Conservation (phyloP, 2,113 vertebrate genomes). For the Syrrhaptes paradoxus region DNA sequence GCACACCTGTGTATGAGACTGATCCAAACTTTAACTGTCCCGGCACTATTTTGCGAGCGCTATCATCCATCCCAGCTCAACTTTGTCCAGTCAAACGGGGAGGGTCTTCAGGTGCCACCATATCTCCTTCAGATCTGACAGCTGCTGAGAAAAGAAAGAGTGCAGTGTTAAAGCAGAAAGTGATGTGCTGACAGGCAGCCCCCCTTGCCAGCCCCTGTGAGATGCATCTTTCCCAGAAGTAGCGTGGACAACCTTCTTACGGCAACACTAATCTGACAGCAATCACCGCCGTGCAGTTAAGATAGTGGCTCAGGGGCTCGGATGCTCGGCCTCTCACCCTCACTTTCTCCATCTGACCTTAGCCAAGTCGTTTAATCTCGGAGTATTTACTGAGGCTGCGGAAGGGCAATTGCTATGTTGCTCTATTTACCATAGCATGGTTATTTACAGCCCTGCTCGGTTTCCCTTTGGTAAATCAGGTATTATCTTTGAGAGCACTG, state of each 20-base stretch:
- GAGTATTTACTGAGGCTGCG: background rate
- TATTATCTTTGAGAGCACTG: background rate
- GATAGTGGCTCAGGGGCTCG: background rate
- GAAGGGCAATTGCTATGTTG: background rate
- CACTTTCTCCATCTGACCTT: background rate
- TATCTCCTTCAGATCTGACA: background rate
- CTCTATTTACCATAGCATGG: background rate
- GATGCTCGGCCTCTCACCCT: background rate
- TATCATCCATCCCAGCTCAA: background rate
- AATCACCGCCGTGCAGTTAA: background rate
- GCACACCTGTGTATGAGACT: fast-evolving
- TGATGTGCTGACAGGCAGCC: background rate
- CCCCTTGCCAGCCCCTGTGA: too few species aligned
- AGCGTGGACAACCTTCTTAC: fast-evolving
- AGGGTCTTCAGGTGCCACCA: background rate
- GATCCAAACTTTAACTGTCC: background rate
- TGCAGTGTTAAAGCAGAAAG: background rate
- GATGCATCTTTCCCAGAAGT: background rate
- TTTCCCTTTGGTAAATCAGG: background rate
- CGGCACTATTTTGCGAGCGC: fast-evolving
- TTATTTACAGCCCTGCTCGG: background rate
- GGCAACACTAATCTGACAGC: background rate
- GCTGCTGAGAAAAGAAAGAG: background rate
- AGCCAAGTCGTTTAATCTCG: background rate
- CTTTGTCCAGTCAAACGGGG: background rate